Base-by-base conservation (phyloP, 1,140 invertebrate genomes). In the Camponotus floridanus region DNA sequence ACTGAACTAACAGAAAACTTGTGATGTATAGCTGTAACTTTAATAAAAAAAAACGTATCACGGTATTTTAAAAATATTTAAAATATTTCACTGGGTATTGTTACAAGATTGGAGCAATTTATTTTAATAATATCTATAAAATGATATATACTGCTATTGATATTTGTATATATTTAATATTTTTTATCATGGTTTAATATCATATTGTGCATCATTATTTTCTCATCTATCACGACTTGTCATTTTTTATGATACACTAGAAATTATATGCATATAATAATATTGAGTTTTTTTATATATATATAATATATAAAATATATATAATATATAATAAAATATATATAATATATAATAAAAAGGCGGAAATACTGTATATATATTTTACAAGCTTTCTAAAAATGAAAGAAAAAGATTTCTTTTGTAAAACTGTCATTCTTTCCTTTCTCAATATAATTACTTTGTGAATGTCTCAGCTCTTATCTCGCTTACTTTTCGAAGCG, bases 381-480 rank as follows among this genome's bases (percentile, higher is more conserved):
- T 81, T 73, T 3, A 73, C 31, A 13, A 36, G 3, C 9, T n/a
- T 9, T 45, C 9, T 39, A 13, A 6, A 21, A 21, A 51, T 33
- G 18, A 8, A 61, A 21, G 36, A 26, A 13, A 51, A 55, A 26
- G 18, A 4, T 9, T 33, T 48, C 31, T 76, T 18, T 76, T 67
- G 7, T 76, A 31, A 59, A 71, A 42, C 13, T 39, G 31, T 84
- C 15, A 31, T 64, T 62, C 7, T 65, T 8, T 21, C 73, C 39
- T 31, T 18, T 57, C 33, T 67, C 45, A 39, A 59, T 7, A 26
- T 73, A 73, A 73, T 81, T 81, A 81, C 67, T 61, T 71, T 73
- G 39, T 61, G 51, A 71, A 61, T 45, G 26, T 73, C 67, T 81
- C 67, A 31, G 39, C 68, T 81, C 42, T 71, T 73, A 71, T 45